Base-by-base conservation (phyloP, 2,888 invertebrate genomes). In the Ctena decussata region DNA sequence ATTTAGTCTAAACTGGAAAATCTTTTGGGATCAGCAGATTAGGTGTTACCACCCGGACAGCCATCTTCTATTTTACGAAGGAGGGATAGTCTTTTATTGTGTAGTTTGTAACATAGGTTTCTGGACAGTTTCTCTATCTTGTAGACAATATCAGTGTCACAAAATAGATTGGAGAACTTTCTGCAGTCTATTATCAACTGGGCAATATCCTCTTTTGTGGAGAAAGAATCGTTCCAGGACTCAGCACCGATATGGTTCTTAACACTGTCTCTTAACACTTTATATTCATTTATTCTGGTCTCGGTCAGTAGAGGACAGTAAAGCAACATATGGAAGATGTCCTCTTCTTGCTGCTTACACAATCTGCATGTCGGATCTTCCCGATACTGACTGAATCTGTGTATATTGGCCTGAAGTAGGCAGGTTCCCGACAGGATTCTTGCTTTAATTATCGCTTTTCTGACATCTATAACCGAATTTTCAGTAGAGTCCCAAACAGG, bases 401-500 rank as follows among this genome's bases (percentile, higher is more conserved):
- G 32, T 69, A 30, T 24, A 32, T 3, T 35, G 21, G 6, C 24
- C 32, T 69, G 0, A 12, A 69, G 69, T 27, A 69, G 0, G 32
- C 30, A 69, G 21, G 24, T 69, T 32, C 69, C 69, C 21, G 69
- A 69, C 32, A 69, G 32, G 69, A 69, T 32, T 69, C 69, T 69
- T 27, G 69, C 69, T 69, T 69, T 69, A 32, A 69, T 32, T 32
- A 69, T 69, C 18, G 69, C 69, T 32, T 69, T 69, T 32, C 69
- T 30, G 30, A 69, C 35, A 35, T 69, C 32, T 27, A 69, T 35
- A 21, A 32, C 32, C 0, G 32, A 32, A 21, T 69, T 69, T 27
- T 69, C 69, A 21, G 30, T 30, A 1, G 35, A 32, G 32, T 32
- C 32, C 69, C 69, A 69, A 32, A 3, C 39, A 21, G 69, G 32